A percentile compares a stretch with the other conserved stretches of the same genome.
Conservation (phyloP, 2,888 invertebrate species). For the Acronicta aceris region DNA sequence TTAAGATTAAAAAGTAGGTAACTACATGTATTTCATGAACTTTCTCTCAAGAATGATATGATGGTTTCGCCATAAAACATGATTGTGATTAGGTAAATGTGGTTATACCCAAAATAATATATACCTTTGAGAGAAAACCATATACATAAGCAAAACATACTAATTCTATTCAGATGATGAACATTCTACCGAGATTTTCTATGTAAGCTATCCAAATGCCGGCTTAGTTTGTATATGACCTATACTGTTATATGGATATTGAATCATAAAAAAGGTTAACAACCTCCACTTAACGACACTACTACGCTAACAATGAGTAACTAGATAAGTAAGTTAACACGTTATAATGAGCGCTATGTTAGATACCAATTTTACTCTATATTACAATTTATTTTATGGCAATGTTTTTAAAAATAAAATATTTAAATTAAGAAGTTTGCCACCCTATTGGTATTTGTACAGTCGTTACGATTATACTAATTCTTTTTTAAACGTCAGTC, state of each 20-base stretch:
- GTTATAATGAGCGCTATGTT: constrained; percentile 31
- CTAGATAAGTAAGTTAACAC: constrained; percentile 46
- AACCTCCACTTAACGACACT: constrained; percentile 54
- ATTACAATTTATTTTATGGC: constrained; percentile 7
- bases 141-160: background rate
- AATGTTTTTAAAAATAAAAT: constrained; percentile 12
- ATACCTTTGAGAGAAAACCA: constrained; percentile 27
- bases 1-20: no score
- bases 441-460: constrained; percentile 20
- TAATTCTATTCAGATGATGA: constrained; percentile 4
- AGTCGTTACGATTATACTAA: constrained; percentile 49
- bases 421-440: constrained; percentile 4
- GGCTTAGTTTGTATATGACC: constrained; percentile 39
- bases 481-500: constrained; percentile 53
- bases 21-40: background rate
- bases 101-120: constrained; percentile 6
- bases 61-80: background rate
- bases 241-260: constrained; percentile 35
- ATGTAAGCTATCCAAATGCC: constrained; percentile 23
- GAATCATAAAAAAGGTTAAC: constrained; percentile 59
- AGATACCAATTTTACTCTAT: constrained; percentile 10
- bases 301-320: constrained; percentile 32
- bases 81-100: constrained; percentile 19
- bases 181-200: constrained; percentile 10
- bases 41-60: constrained; percentile 2